Evolutionary conservation across 1,140 invertebrate genomes (phyloP).

Genomic region (Drosophila teissieri): DNA sequence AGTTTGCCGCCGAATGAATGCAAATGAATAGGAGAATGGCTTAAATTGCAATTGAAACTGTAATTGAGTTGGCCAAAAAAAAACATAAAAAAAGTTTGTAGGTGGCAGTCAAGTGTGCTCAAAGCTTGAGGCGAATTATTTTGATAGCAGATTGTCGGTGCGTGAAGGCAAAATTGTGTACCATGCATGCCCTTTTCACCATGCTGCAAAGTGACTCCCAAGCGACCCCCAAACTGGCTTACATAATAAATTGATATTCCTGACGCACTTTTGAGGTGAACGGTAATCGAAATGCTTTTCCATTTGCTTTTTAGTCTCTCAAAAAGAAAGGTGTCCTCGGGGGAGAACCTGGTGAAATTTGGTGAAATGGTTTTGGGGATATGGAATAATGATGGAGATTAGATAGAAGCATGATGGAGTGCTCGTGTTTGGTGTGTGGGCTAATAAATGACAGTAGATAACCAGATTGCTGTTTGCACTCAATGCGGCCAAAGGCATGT

Average conservation of each 20-base stretch:
- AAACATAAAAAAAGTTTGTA: neutral
- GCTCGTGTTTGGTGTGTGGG: slow-evolving; percentile 24
- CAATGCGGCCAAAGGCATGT: slow-evolving; percentile 3
- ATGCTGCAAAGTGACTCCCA: slow-evolving; percentile 10
- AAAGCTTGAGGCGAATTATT: slow-evolving; percentile 22
- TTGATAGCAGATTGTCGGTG: slow-evolving; percentile 16
- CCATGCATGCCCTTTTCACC: slow-evolving; percentile 36
- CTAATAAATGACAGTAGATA: slow-evolving; percentile 42
- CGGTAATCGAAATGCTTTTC: slow-evolving; percentile 57
- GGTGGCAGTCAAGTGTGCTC: slow-evolving; percentile 5
- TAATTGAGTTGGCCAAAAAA: slow-evolving; percentile 52
- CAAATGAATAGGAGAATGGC: slow-evolving; percentile 66
- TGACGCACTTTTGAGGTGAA: slow-evolving; percentile 37
- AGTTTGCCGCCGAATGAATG: slow-evolving; percentile 45
- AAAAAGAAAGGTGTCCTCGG: neutral
- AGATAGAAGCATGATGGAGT: slow-evolving; percentile 49
- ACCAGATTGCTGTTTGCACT: slow-evolving; percentile 24
- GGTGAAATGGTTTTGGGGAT: slow-evolving; percentile 17
- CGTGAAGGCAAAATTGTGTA: slow-evolving; percentile 42
- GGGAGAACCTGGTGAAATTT: slow-evolving; percentile 24
- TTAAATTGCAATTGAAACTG: slow-evolving; percentile 66
- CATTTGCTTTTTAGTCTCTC: slow-evolving; percentile 18
- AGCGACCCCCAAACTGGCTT: slow-evolving; percentile 12
- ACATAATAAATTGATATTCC: slow-evolving; percentile 61
- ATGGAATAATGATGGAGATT: slow-evolving; percentile 54